Evolutionary conservation across 2,888 invertebrate genomes (phyloP), one percentile per base, ranked within the genome.

Genomic region (Acleris cristana): DNA sequence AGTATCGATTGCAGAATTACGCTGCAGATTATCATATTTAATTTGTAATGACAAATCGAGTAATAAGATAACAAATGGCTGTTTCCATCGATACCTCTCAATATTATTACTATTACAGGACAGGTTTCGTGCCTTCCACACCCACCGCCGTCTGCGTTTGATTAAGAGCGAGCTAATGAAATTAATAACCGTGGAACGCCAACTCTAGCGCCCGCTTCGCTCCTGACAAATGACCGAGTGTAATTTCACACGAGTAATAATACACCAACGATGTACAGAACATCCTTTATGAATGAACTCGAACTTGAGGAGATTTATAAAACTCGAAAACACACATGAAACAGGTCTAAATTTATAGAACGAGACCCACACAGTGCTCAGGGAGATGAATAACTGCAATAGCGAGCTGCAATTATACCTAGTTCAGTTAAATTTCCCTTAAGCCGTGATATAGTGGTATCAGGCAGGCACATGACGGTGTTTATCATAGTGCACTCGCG

Each of bases 181-280:
- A 91, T 90, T 90, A 91, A 91, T 91, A 89, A 89, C 89, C 85
- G 80, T 84, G 81, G 82, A 81, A 83, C 81, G 79, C 79, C 77
- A 78, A 81, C 77, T 81, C 81, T 80, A 81, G 84, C 83, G 87
- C 86, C 88, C 87, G 83, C 85, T 84, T 81, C 82, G 77, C 80
- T 79, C 85, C 79, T 90, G 91, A 92, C 90, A 89, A 91, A 92
- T 88, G 88, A 85, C 84, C 87, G 88, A 78, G 81, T 92, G 91
- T 89, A 89, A 91, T 92, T 89, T 92, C 90, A 92, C 87, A 87
- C 88, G 88, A 80, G 82, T 88, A 81, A 87, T 85, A 86, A 84
- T 78, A 84, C 78, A 75, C 77, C 75, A 79, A 76, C 79, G 76
- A 78, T 78, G 74, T 72, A 71, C 65, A 70, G 71, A 75, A 48